These are phyloP conservation scores for Nomada flava DNA, from an alignment of 2,888 invertebrate genomes.

Conservation along the genomic window DNA sequence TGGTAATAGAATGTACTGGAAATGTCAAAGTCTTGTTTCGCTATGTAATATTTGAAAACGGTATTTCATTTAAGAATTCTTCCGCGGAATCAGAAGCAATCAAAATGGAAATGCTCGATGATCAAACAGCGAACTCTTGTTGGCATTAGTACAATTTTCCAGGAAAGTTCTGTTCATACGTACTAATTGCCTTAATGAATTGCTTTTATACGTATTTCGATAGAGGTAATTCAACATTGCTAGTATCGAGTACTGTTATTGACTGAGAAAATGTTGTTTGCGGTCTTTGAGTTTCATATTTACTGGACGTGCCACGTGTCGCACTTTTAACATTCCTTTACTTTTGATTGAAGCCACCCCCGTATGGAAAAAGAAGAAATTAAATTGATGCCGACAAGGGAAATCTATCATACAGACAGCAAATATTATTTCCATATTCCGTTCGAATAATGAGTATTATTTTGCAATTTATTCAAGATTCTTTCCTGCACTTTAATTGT, in stretches of 20 bases:
- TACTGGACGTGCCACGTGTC: constrained; percentile 19
- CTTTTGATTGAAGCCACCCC: background rate
- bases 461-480: too few species aligned
- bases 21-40: too few species aligned
- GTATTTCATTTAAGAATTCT: background rate
- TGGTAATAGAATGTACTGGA: too few species aligned
- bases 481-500: too few species aligned
- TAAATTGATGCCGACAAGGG: background rate
- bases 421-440: background rate
- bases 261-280: constrained; percentile 12
- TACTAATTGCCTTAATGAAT: background rate
- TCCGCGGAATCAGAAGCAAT: background rate
- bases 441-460: too few species aligned
- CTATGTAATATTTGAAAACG: background rate
- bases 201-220: constrained; percentile 21
- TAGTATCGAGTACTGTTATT: constrained; percentile 27
- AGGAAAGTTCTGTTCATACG: constrained; percentile 6
- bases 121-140: background rate
- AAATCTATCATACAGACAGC: background rate
- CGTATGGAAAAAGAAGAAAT: background rate
- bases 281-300: background rate
- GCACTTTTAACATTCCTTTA: background rate
- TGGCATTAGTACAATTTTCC: background rate
- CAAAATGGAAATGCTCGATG: constrained; percentile 7
- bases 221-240: constrained; percentile 3